These are phyloP conservation scores for Nyctibius bracteatus DNA, from an alignment of 2,113 vertebrate genomes.

Conservation along the genomic window DNA sequence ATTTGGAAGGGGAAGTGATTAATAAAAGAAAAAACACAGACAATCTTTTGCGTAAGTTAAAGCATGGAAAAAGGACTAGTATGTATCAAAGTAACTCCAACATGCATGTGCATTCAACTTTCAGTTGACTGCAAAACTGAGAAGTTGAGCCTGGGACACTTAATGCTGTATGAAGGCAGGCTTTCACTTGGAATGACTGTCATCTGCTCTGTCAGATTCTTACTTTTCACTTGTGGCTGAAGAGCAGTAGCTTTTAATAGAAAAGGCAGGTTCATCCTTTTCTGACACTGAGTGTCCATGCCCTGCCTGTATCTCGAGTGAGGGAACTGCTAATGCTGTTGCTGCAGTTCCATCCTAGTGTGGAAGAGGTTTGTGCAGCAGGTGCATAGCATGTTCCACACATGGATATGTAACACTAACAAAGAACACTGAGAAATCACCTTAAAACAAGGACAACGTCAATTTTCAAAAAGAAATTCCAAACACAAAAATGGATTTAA, in stretches of 20 bases:
- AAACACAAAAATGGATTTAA: background rate
- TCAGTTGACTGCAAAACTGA: background rate
- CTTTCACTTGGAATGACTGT: background rate
- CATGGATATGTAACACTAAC: accelerated
- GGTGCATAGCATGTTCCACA: background rate
- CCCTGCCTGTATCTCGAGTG: accelerated
- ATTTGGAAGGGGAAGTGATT: background rate
- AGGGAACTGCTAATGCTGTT: background rate
- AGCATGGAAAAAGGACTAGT: background rate
- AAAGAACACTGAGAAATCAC: background rate
- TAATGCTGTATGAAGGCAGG: background rate
- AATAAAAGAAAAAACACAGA: background rate
- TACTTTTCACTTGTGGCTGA: background rate
- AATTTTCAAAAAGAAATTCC: background rate
- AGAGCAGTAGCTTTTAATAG: background rate
- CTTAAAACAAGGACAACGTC: background rate
- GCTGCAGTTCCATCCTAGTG: background rate
- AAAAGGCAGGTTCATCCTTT: background rate
- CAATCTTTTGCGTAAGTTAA: background rate
- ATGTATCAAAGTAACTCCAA: background rate
- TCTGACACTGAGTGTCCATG: background rate
- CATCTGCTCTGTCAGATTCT: background rate
- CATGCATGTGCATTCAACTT: accelerated
- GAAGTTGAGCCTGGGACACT: background rate
- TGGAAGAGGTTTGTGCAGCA: background rate